Evolutionary conservation across 2,797 vertebrate species (phyloP).

Genomic region (Presbytis comata): DNA sequence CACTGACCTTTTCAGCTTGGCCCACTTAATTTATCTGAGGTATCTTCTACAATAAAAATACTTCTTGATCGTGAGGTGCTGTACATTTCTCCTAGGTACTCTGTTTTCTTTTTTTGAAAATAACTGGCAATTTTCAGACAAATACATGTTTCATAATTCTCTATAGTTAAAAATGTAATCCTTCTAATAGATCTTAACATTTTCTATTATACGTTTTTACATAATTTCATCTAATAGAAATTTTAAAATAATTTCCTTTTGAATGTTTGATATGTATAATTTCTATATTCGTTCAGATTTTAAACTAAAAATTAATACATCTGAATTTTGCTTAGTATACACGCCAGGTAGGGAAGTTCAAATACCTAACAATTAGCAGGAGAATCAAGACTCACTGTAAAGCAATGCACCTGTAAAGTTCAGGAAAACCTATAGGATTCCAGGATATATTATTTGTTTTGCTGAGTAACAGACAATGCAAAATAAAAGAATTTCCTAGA

Average conservation of each 20-base stretch:
- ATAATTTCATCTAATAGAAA: constrained; percentile 3
- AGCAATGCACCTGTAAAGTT: not conserved
- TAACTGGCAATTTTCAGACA: not conserved
- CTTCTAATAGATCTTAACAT: not conserved
- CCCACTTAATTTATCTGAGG: not conserved
- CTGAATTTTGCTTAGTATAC: not conserved
- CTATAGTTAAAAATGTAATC: not conserved
- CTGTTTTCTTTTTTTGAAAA: not conserved
- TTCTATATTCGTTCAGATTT: not conserved
- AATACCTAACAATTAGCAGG: not conserved
- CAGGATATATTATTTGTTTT: not conserved
- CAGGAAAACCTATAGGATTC: not conserved
- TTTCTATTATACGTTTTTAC: not conserved
- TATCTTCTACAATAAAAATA: not conserved
- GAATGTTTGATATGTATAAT: not conserved
- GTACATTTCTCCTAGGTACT: not conserved
- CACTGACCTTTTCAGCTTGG: not conserved
- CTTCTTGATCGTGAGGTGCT: not conserved
- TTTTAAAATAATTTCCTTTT: not conserved
- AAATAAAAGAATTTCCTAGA: not conserved
- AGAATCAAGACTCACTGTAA: not conserved
- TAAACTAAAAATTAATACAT: not conserved
- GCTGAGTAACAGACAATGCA: not conserved
- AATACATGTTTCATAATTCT: not conserved
- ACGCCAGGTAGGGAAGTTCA: not conserved